A percentile compares a stretch with the other conserved stretches of the same genome.
phyloP scores from a whole-genome alignment of 2,113 vertebrate species.

The Sphaerodactylus townsendi region DNA sequence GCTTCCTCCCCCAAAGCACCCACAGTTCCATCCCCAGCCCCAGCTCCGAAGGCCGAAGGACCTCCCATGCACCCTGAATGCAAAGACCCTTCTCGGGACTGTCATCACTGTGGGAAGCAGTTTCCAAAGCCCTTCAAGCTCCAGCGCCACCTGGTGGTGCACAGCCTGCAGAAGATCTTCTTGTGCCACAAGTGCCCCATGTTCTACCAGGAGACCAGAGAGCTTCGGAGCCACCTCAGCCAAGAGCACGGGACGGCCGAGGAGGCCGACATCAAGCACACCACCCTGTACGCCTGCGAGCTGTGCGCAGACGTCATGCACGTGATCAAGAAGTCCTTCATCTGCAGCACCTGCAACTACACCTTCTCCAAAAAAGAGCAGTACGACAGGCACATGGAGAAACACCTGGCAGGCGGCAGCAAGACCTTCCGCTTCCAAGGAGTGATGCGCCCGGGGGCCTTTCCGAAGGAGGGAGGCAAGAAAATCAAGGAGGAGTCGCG shows the following conservation, averaged over 20 bases:
- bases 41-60: constrained; percentile 70
- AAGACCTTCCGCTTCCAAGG: constrained; percentile 90
- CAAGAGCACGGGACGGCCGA: constrained; percentile 80
- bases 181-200: constrained; percentile 91
- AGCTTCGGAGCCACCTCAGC: constrained; percentile 87
- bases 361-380: constrained; percentile 98
- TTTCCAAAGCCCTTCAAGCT: constrained; percentile 99
- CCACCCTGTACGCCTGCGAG: constrained; percentile 92
- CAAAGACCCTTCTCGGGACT: constrained; percentile 95
- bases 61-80: constrained; percentile 88
- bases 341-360: constrained; percentile 98
- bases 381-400: constrained; percentile 97
- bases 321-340: constrained; percentile 95
- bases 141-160: constrained; percentile 94
- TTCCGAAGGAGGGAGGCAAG: constrained; percentile 72
- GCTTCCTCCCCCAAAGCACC: constrained; percentile 35
- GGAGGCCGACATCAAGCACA: constrained; percentile 89
- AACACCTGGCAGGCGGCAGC: constrained; percentile 85
- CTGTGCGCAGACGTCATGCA: constrained; percentile 97
- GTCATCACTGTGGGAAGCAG: constrained; percentile 97
- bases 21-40: constrained; percentile 67
- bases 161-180: constrained; percentile 95
- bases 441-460: constrained; percentile 82
- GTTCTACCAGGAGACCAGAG: constrained; percentile 86
- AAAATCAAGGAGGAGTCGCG: constrained; percentile 51